Conservation (phyloP, 2,113 vertebrate genomes). For the Myotis davidii region DNA sequence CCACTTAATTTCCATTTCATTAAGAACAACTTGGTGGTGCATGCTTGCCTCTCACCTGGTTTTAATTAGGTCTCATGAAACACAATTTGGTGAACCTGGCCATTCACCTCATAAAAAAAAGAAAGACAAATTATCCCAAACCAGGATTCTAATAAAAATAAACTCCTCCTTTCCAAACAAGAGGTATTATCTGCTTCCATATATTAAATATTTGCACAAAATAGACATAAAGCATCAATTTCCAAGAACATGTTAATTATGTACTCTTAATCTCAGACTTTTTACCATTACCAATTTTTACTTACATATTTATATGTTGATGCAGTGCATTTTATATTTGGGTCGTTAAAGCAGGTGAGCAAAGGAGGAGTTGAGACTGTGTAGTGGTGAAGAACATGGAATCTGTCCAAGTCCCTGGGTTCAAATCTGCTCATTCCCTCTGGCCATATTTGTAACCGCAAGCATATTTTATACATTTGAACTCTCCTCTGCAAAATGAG, state of each 20-base stretch:
- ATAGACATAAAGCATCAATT: not conserved
- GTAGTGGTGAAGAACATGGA: not conserved
- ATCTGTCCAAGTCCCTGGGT: not conserved
- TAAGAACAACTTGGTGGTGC: constrained; percentile 47
- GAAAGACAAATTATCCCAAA: constrained; percentile 28
- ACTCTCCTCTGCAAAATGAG: not conserved
- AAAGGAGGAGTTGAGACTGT: not conserved
- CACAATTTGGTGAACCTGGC: constrained; percentile 40
- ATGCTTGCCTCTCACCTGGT: constrained; percentile 20
- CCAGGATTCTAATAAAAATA: constrained; percentile 10
- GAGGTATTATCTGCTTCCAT: not conserved
- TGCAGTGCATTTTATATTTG: not conserved
- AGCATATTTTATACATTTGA: not conserved
- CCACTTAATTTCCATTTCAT: constrained; percentile 54
- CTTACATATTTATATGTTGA: not conserved
- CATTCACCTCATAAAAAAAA: constrained; percentile 22
- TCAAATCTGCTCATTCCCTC: not conserved
- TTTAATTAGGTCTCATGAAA: constrained; percentile 60
- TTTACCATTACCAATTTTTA: not conserved
- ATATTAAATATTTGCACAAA: constrained; percentile 21
- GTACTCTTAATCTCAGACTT: not conserved
- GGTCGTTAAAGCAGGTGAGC: not conserved
- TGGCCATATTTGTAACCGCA: not conserved
- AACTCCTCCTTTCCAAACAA: not conserved
- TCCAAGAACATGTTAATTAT: not conserved